Base-by-base conservation (phyloP, 2,113 vertebrate species). In the Scatophagus argus region DNA sequence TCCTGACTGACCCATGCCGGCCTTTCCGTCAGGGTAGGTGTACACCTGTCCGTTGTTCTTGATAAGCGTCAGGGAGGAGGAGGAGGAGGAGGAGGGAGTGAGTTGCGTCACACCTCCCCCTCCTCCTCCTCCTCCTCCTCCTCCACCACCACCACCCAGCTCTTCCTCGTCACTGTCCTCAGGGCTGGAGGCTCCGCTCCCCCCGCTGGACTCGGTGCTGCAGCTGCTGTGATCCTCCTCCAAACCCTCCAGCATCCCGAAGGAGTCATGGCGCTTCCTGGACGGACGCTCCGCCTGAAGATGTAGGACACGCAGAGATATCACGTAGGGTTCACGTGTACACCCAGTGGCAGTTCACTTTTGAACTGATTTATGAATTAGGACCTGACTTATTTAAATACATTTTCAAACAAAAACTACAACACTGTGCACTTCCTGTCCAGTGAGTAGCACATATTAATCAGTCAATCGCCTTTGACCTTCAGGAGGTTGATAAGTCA, bases 41-140 rank as follows among this genome's bases (percentile, higher is more conserved):
- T 99, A 99, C 78, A 98, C 95, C 87, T 99, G 98, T n/a, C 98
- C 98, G 88, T 99, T 98, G 86, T 97, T 99, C 95, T 97, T 99
- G 92, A 99, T 98, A 86, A 99, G 96, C 0, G 97, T 97, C 86
- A 99, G 95, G 73, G 91, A 95, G 1, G 96, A 96, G 72, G 96
- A 94, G 80, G 72, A 25, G 34, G 64, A 17, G 34, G 64, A 17
- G 58, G 71, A 19, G 8, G 77, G 13, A 19, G 36, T 56, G 41
- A 83, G 83, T 0, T 65, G 84, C 21, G 79, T 4, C 19, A 63
- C 36, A 5, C 74, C 65, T 34, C 63, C 79, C 8, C 46, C 88
- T 97, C 96, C 87, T 96, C 74, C 65, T 34, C 63, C 79, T 10
- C 46, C 88, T 97, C 96, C 87, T 96, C 97, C 89, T 97, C 96